phyloP scores from a whole-genome alignment of 2,113 vertebrate species.

The Sporophila hypoxantha region DNA sequence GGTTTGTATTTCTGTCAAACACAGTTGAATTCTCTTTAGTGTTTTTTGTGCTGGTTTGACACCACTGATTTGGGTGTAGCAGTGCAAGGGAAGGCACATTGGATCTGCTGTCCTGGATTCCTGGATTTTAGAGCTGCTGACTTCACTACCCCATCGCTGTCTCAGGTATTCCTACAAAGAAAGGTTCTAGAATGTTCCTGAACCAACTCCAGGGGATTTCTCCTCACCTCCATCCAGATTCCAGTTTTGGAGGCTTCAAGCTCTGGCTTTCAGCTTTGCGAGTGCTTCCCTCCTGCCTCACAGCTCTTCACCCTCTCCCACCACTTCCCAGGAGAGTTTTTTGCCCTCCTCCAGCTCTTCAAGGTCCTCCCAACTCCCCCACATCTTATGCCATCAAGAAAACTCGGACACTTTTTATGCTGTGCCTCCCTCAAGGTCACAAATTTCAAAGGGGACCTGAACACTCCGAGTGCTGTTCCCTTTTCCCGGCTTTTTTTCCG shows the following conservation, averaged over 20 bases:
- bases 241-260: not conserved
- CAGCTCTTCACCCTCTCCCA: not conserved
- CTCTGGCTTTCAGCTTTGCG: not conserved
- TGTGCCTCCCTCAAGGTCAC: slow-evolving; percentile 6
- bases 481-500: not conserved
- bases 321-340: not conserved
- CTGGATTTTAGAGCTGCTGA: not conserved
- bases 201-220: not conserved
- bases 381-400: not conserved
- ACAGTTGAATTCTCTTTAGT: fast-evolving
- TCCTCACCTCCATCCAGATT: not conserved
- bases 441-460: not conserved
- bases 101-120: not conserved
- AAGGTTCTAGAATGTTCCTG: not conserved
- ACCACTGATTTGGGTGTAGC: not conserved
- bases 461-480: not conserved
- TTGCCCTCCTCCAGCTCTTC: not conserved
- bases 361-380: not conserved
- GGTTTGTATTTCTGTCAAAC: not conserved
- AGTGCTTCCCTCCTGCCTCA: not conserved
- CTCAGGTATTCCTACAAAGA: not conserved
- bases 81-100: not conserved
- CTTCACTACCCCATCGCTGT: not conserved
- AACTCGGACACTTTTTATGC: not conserved
- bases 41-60: not conserved